Evolutionary conservation across 2,888 invertebrate species (phyloP).

Genomic region (Pyrochroa serraticornis): DNA sequence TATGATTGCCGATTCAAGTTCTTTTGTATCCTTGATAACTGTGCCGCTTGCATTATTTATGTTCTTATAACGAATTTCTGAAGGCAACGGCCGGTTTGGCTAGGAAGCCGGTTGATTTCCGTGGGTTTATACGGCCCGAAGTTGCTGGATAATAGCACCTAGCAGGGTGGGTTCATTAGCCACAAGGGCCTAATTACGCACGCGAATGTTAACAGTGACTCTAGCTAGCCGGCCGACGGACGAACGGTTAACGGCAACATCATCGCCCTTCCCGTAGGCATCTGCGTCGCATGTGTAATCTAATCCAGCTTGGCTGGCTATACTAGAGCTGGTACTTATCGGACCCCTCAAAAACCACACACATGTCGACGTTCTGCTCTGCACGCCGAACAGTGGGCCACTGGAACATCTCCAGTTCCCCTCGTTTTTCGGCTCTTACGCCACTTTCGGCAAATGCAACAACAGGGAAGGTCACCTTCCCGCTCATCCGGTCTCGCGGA

Average conservation of each 20-base stretch:
- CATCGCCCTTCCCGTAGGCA: slow-evolving; percentile 34
- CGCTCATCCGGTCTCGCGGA: too few relatives aligned
- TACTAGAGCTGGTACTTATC: slow-evolving; percentile 40
- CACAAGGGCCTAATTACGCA: slow-evolving; percentile 42
- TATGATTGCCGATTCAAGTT: too few relatives aligned
- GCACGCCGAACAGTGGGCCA: too few relatives aligned
- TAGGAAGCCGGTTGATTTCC: slow-evolving; percentile 11
- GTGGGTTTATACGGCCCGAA: background rate
- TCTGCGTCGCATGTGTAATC: slow-evolving; percentile 45
- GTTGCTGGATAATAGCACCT: slow-evolving; percentile 32
- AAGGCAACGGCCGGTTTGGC: background rate
- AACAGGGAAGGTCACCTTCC: too few relatives aligned
- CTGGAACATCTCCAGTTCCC: background rate
- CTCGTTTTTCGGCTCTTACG: too few relatives aligned
- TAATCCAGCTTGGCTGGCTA: slow-evolving; percentile 36
- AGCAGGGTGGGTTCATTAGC: slow-evolving; percentile 39
- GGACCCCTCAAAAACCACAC: slow-evolving; percentile 42
- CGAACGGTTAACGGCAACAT: slow-evolving; percentile 32
- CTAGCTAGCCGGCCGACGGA: slow-evolving; percentile 27
- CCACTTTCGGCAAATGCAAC: too few relatives aligned
- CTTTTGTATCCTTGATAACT: too few relatives aligned
- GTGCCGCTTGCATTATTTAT: too few relatives aligned
- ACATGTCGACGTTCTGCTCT: slow-evolving; percentile 40
- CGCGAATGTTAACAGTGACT: slow-evolving; percentile 38
- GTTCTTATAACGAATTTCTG: too few relatives aligned